Conservation (phyloP, 2,113 vertebrate genomes). For the Dolichotis patagonum region DNA sequence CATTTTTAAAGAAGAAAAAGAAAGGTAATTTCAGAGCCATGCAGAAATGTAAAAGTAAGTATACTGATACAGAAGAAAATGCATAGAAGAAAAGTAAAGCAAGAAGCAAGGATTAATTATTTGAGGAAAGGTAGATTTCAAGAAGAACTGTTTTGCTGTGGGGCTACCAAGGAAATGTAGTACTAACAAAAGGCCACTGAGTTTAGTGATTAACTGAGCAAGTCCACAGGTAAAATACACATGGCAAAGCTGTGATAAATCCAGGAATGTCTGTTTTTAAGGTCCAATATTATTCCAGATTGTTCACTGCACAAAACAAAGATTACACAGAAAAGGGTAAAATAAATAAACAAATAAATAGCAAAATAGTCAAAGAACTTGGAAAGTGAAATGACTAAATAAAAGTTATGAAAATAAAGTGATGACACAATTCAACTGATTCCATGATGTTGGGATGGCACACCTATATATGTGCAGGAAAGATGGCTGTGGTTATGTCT, state of each 20-base stretch:
- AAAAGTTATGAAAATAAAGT: not conserved
- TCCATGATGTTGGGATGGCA: not conserved
- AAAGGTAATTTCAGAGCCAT: conserved; percentile 16
- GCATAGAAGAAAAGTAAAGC: not conserved
- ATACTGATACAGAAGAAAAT: not conserved
- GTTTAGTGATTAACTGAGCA: not conserved
- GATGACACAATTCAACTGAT: not conserved
- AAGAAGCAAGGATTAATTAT: conserved; percentile 17
- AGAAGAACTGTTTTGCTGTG: not conserved
- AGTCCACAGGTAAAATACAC: not conserved
- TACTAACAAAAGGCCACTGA: not conserved
- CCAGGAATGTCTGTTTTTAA: not conserved
- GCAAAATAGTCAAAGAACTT: conserved; percentile 39
- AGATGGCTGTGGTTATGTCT: not conserved
- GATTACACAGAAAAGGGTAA: not conserved
- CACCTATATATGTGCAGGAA: not conserved
- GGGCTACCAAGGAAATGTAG: not conserved
- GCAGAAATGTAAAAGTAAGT: not conserved
- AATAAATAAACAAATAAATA: not conserved
- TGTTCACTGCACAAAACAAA: conserved; percentile 35
- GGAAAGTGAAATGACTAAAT: conserved; percentile 12
- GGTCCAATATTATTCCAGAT: not conserved
- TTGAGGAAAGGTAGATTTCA: not conserved
- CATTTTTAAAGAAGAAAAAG: not conserved
- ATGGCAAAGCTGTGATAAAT: not conserved